These are phyloP conservation scores for Hylaeus volcanicus DNA, from an alignment of 1,140 invertebrate genomes.

Conservation along the genomic window DNA sequence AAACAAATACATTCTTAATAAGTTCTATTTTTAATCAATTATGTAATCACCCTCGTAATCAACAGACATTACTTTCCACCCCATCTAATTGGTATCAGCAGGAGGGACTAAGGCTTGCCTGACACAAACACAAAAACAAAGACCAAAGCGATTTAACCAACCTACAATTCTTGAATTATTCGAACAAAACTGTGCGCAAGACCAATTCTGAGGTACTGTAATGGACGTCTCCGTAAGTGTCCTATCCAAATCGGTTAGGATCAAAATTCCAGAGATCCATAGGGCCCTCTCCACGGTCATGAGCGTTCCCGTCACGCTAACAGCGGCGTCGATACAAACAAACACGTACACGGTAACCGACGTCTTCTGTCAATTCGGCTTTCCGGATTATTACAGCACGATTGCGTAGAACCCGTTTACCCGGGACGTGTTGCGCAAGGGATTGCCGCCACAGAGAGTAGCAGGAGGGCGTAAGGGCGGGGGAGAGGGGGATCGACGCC, in stretches of 20 bases:
- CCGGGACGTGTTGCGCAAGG: constrained; percentile 51
- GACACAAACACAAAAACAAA: no score
- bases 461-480: neutral
- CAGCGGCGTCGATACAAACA: constrained; percentile 10
- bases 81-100: no score
- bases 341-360: constrained; percentile 32
- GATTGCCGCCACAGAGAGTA: constrained; percentile 2
- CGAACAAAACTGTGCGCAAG: no score
- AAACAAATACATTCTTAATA: no score
- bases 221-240: neutral
- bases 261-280: neutral
- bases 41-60: no score
- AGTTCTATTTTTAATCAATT: no score
- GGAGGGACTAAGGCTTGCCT: no score
- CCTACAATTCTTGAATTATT: no score
- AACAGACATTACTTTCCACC: no score
- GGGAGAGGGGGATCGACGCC: constrained; percentile 26
- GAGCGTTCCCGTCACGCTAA: neutral
- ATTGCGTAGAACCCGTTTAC: constrained; percentile 61
- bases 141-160: no score
- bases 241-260: neutral
- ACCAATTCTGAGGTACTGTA: no score
- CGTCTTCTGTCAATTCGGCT: constrained; percentile 57
- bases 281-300: neutral
- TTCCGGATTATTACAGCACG: constrained; percentile 55